phyloP scores from a whole-genome alignment of 2,113 vertebrate species.

The Casuarius casuarius region DNA sequence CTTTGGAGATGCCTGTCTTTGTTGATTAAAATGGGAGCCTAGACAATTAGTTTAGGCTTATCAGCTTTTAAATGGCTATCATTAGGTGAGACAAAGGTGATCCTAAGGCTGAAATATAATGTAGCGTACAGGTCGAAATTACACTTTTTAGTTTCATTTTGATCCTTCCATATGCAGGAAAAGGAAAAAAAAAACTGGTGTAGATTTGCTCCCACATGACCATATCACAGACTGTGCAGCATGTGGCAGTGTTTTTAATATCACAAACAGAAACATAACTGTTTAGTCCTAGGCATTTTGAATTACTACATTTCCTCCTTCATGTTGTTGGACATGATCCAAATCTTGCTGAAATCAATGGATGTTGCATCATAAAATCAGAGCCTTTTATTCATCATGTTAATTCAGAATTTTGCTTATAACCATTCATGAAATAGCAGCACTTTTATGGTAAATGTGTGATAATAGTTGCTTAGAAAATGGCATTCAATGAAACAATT shows the following conservation, averaged over 20 bases:
- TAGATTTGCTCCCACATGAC: not conserved
- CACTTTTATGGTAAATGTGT: not conserved
- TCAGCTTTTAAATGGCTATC: constrained; percentile 22
- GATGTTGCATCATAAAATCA: not conserved
- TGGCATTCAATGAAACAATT: not conserved
- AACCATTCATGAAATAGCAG: not conserved
- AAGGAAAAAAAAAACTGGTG: not conserved
- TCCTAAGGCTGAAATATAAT: not conserved
- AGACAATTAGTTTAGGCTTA: constrained; percentile 43
- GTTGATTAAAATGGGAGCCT: constrained; percentile 8
- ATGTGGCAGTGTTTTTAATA: constrained; percentile 27
- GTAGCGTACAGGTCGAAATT: not conserved
- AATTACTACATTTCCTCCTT: constrained; percentile 11
- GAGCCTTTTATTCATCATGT: not conserved
- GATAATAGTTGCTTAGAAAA: not conserved
- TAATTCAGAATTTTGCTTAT: not conserved
- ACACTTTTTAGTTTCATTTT: not conserved
- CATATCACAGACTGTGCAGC: not conserved
- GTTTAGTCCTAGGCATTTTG: constrained; percentile 32
- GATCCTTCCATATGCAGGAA: not conserved
- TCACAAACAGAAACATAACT: constrained; percentile 24
- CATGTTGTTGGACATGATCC: not conserved
- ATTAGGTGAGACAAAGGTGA: not conserved
- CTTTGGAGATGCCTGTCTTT: constrained; percentile 9
- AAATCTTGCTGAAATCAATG: not conserved